Conservation (phyloP, 2,113 vertebrate species). For the Heterotis niloticus region DNA sequence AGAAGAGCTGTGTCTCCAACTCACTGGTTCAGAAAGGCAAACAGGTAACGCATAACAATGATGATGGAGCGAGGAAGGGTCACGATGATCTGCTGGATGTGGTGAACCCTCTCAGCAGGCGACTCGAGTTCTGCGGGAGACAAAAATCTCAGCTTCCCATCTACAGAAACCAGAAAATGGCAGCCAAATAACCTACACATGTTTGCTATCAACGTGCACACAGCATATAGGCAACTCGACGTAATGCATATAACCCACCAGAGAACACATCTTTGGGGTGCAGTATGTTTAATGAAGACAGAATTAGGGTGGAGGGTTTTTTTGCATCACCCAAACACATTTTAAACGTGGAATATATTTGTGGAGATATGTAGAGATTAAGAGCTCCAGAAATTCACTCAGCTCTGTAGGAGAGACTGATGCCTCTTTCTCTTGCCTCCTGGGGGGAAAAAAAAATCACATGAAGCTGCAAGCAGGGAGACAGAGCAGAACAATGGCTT, state of each 20-base stretch:
- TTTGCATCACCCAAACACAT: no score
- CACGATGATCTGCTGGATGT: slow-evolving; percentile 86
- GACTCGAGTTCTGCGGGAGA: slow-evolving; percentile 82
- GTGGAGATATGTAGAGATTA: neutral
- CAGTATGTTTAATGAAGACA: no score
- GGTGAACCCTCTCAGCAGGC: slow-evolving; percentile 82
- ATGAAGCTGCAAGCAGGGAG: slow-evolving; percentile 34
- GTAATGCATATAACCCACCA: no score
- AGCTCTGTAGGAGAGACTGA: slow-evolving; percentile 7
- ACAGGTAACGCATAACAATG: slow-evolving; percentile 97
- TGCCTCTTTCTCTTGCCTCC: neutral
- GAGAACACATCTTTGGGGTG: no score
- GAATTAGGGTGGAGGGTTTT: no score
- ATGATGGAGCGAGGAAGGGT: slow-evolving; percentile 85
- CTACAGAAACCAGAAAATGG: neutral
- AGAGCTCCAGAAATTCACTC: slow-evolving; percentile 11
- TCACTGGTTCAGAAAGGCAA: slow-evolving; percentile 98
- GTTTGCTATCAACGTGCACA: no score
- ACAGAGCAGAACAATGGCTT: slow-evolving; percentile 43
- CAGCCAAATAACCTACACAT: neutral
- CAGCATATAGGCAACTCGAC: no score
- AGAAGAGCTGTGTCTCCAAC: slow-evolving; percentile 54
- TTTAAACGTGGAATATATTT: no score
- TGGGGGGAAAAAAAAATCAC: slow-evolving; percentile 39
- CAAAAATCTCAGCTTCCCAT: neutral